phyloP scores from a whole-genome alignment of 2,888 invertebrate species.

The Dendrolimus houi region DNA sequence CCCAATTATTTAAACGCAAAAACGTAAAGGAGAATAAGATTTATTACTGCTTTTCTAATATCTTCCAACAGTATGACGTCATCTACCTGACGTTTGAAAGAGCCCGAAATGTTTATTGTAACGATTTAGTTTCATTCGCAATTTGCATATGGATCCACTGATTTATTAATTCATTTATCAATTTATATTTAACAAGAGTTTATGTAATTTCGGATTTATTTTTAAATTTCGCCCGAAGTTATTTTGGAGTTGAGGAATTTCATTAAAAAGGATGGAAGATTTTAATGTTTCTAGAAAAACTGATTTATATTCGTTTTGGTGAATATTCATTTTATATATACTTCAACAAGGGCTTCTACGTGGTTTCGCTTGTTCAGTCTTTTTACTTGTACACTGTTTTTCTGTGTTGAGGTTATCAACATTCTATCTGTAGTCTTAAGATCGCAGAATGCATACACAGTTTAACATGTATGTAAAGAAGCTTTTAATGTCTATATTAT shows the following conservation, averaged over 20 bases:
- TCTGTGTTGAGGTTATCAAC: no score
- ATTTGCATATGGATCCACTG: constrained; percentile 3
- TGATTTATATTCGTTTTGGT: no score
- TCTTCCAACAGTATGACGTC: constrained; percentile 14
- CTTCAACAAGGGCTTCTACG: no score
- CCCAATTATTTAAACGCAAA: background rate
- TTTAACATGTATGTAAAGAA: no score
- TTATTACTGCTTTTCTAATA: constrained; percentile 16
- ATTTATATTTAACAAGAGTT: background rate
- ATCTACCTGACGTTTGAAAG: constrained; percentile 17
- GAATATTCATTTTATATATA: no score
- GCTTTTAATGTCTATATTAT: no score
- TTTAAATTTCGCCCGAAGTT: background rate
- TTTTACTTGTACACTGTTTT: no score
- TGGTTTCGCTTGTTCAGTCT: no score
- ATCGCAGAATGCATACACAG: no score
- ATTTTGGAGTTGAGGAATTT: background rate
- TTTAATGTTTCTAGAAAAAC: no score
- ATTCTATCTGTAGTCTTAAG: no score
- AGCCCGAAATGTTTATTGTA: constrained; percentile 16
- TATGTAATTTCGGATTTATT: background rate
- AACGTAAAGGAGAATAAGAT: constrained; percentile 19
- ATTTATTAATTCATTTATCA: background rate
- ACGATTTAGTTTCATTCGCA: constrained; percentile 12
- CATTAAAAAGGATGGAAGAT: background rate